Base-by-base conservation (phyloP, 35 echinoderm and acorn worm species). In the Diadema setosum region DNA sequence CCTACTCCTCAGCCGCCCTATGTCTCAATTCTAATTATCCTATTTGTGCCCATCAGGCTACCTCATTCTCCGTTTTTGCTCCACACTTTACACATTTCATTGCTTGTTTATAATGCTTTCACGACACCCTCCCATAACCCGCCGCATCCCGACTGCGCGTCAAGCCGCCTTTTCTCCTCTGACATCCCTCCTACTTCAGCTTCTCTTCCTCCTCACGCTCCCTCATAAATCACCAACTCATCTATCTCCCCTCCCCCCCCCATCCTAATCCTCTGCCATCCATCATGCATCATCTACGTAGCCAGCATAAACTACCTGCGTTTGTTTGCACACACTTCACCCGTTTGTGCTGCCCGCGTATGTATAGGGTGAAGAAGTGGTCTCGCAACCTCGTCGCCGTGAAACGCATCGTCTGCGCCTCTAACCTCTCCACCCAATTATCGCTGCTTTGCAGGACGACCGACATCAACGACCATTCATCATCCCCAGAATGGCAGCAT, bases 281-380 rank as follows among this genome's bases (percentile, higher is more conserved):
- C 63, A 67, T 67, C 63, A 67, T 67, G 63, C 37, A 26, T 67
- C 21, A 33, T 34, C 37, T 67, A 67, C 37, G 27, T 67, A 34
- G 2, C 63, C 63, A 67, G n/a, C n/a, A n/a, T n/a, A n/a, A 67
- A 67, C 63, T 26, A 67, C 63, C 63, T 33, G 27, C 63, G 63
- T 67, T 67, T 67, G 23, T 67, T 67, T 67, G 63, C 63, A 67
- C 63, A 67, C 63, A 67, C 63, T 33, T 67, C 27, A 67, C 63
- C 37, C 37, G 30, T 11, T 33, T 12, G 26, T 11, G 27, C 27
- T 33, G 37, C 27, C 63, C 63, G 1, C 37, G 63, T 29, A n/a
- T n/a, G n/a, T n/a, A n/a, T n/a, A n/a, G n/a, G n/a, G n/a, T n/a
- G n/a, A n/a, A n/a, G n/a, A n/a, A n/a, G n/a, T n/a, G n/a, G n/a